Conservation (phyloP, 1,140 invertebrate species). For the Temnothorax curvispinosus region DNA sequence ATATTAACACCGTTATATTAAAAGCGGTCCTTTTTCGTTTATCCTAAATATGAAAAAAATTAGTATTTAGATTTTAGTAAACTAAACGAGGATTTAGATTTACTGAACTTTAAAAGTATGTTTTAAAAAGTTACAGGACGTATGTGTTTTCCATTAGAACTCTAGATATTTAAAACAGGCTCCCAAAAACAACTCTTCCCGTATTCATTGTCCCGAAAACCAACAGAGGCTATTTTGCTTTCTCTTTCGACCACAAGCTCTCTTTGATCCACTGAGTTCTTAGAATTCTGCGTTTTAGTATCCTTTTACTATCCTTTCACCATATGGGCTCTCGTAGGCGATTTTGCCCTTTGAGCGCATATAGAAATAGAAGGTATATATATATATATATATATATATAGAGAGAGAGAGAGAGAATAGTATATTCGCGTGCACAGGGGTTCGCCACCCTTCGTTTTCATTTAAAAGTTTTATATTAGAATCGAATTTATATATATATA, state of each 20-base stretch:
- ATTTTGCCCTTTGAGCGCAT: conserved; percentile 34
- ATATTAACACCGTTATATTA: neutral
- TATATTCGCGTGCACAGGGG: neutral
- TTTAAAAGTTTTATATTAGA: neutral
- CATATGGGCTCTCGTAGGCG: conserved; percentile 15
- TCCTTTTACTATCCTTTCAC: conserved; percentile 2
- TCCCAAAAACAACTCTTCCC: conserved; percentile 5
- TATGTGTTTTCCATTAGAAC: neutral
- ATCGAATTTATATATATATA: neutral
- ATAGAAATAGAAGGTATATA: conserved; percentile 23
- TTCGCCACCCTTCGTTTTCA: conserved; percentile 12
- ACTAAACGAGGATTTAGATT: neutral
- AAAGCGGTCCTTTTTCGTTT: neutral
- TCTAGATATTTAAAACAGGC: conserved; percentile 3
- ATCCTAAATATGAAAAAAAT: neutral
- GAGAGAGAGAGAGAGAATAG: neutral
- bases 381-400: neutral
- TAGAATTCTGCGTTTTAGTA: conserved; percentile 45
- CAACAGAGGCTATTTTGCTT: conserved; percentile 42
- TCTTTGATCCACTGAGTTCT: conserved; percentile 25
- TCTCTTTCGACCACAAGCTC: neutral
- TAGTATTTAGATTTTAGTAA: neutral
- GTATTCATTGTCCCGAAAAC: conserved; percentile 40
- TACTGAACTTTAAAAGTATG: neutral
- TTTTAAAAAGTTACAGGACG: neutral